Evolutionary conservation across 2,797 vertebrate species (phyloP).

Genomic region (Tadarida brasiliensis): DNA sequence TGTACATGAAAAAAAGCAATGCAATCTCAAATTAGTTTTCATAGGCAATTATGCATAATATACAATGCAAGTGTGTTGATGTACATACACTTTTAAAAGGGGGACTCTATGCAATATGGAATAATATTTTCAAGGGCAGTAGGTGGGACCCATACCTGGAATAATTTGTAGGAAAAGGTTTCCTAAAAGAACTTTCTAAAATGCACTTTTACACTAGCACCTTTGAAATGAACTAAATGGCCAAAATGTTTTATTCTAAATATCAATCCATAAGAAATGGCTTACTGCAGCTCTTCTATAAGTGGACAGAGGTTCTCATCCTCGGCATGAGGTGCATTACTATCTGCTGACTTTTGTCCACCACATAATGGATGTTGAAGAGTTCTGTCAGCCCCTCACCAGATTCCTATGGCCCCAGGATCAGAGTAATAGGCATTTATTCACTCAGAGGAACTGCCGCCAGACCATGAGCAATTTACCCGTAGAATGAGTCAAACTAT

Average conservation of each 20-base stretch:
- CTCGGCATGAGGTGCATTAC: background rate
- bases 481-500: background rate
- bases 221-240: background rate
- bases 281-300: background rate
- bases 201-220: background rate
- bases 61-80: background rate
- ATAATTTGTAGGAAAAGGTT: background rate
- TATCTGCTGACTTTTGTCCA: background rate
- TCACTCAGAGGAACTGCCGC: background rate
- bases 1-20: background rate
- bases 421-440: background rate
- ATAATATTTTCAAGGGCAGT: background rate
- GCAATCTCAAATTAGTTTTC: background rate
- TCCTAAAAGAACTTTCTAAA: background rate
- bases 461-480: background rate
- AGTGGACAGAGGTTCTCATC: background rate
- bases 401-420: background rate
- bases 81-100: background rate
- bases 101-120: background rate
- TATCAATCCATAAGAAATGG: background rate
- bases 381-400: background rate
- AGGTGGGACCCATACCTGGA: background rate
- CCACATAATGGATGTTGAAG: rapidly evolving
- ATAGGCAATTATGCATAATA: background rate
- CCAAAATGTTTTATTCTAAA: background rate